Evolutionary conservation across 2,888 invertebrate genomes (phyloP).

Genomic region (Macropis europaea): DNA sequence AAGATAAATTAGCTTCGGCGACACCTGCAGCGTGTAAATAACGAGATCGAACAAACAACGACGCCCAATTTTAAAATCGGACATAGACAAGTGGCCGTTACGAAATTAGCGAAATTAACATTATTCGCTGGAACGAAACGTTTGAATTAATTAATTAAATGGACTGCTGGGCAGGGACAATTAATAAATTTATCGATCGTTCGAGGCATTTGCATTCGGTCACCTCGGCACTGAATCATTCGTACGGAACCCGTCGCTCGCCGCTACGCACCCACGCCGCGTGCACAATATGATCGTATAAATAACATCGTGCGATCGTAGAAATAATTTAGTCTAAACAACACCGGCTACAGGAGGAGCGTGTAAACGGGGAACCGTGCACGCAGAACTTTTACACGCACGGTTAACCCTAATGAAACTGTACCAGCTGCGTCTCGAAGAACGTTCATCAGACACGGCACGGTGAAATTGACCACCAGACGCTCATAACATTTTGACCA

Average conservation of each 20-base stretch:
- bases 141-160: slow-evolving; percentile 12
- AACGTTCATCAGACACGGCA: slow-evolving; percentile 16
- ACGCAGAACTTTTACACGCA: slow-evolving; percentile 47
- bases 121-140: neutral
- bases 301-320: slow-evolving; percentile 12
- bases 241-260: neutral
- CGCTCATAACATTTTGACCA: too few species aligned
- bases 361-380: slow-evolving; percentile 22
- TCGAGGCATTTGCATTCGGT: slow-evolving; percentile 1
- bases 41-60: too few species aligned
- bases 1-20: too few species aligned
- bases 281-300: neutral
- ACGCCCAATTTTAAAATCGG: neutral
- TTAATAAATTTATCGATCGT: slow-evolving; percentile 27
- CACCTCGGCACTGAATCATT: slow-evolving; percentile 20
- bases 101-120: slow-evolving; percentile 4
- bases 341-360: neutral
- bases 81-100: too few species aligned
- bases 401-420: slow-evolving; percentile 36
- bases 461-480: too few species aligned
- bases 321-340: slow-evolving; percentile 27
- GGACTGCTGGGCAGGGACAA: slow-evolving; percentile 9
- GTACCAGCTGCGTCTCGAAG: slow-evolving; percentile 39
- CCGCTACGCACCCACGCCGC: neutral
- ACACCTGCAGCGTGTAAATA: too few species aligned